These are phyloP conservation scores for Drosophila truncata DNA, from an alignment of 1,140 invertebrate species.

Conservation along the genomic window DNA sequence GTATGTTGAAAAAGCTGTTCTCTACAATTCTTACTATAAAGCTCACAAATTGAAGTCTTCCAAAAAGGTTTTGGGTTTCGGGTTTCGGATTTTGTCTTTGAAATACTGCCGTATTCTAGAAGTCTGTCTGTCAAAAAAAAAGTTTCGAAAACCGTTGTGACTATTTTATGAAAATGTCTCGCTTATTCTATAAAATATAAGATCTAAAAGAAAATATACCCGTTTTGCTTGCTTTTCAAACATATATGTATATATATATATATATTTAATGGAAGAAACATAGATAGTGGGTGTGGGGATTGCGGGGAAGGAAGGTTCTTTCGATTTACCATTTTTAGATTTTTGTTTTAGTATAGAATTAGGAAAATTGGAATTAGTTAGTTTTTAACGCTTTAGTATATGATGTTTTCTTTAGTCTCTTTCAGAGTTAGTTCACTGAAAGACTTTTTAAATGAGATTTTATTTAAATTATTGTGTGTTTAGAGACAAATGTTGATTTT, in stretches of 20 bases:
- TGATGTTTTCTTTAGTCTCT: conserved; percentile 65
- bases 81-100: conserved; percentile 9
- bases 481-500: conserved; percentile 43
- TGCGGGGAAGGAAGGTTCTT: conserved; percentile 42
- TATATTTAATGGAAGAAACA: conserved; percentile 64
- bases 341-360: conserved; percentile 58
- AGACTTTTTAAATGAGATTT: conserved; percentile 70
- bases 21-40: conserved; percentile 41
- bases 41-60: conserved; percentile 66
- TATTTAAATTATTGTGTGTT: conserved; percentile 75
- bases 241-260: conserved; percentile 33
- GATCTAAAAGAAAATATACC: conserved; percentile 74
- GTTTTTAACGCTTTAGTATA: conserved; percentile 73
- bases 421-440: conserved; percentile 57
- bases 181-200: conserved; percentile 69
- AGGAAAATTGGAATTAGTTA: conserved; percentile 74
- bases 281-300: conserved; percentile 44
- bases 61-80: conserved; percentile 25
- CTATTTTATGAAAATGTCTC: conserved; percentile 48
- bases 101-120: conserved; percentile 55
- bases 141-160: conserved; percentile 42
- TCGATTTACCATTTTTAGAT: conserved; percentile 36
- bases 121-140: conserved; percentile 44
- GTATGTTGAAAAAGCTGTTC: conserved; percentile 15
- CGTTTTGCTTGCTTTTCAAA: conserved; percentile 61